Percentiles rank a stretch among this genome's conserved stretches.
phyloP scores from a whole-genome alignment of 2,113 vertebrate genomes.

The Cichladusa arquata region DNA sequence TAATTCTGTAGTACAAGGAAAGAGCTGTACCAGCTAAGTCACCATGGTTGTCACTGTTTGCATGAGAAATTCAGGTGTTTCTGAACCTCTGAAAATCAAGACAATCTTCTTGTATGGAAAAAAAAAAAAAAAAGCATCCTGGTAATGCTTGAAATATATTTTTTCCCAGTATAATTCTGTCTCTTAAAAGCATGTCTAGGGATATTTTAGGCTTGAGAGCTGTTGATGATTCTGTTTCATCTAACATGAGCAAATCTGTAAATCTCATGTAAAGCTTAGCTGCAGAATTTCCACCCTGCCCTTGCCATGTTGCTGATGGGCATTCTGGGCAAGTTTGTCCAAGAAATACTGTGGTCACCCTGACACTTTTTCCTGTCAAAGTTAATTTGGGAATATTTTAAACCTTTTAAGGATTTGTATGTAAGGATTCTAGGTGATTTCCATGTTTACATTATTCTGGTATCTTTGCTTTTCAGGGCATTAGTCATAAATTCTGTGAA shows the following conservation, averaged over 20 bases:
- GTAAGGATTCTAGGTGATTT: conserved; percentile 28
- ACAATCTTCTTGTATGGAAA: neutral
- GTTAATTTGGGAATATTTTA: neutral
- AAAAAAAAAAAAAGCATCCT: neutral
- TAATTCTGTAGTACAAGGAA: neutral
- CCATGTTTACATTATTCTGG: conserved; percentile 18
- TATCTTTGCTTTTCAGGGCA: conserved; percentile 39
- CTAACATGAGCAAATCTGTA: neutral
- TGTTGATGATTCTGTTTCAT: neutral
- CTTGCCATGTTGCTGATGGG: neutral
- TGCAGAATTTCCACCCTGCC: neutral
- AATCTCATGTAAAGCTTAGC: neutral
- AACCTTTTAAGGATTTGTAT: neutral
- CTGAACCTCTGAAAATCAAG: neutral
- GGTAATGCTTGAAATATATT: neutral
- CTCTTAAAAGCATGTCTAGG: neutral
- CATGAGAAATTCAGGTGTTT: neutral
- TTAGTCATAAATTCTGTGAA: conserved; percentile 59
- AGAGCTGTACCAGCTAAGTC: neutral
- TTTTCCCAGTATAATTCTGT: neutral
- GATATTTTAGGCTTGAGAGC: neutral
- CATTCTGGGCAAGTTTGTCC: neutral
- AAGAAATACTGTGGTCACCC: neutral
- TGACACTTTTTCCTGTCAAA: conserved; percentile 11
- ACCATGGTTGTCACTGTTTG: neutral